Evolutionary conservation across 2,113 vertebrate genomes (phyloP), one percentile per base, ranked within the genome.

Genomic region (Solenodon paradoxus): DNA sequence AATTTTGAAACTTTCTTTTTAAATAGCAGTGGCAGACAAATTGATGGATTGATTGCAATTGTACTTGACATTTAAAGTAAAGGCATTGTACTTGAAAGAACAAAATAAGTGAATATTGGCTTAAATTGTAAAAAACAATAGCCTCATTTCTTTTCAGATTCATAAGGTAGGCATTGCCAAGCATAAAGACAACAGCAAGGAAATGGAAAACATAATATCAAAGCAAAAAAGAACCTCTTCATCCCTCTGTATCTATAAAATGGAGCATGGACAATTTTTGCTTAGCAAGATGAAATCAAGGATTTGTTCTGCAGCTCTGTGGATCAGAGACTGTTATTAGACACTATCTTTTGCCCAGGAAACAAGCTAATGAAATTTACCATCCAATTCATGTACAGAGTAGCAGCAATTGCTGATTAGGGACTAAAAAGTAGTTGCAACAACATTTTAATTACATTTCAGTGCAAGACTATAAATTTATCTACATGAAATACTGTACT

Each of bases 381-480:
- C 53, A 89, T 51, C 45, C n/a, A 96, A 95, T 89, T 87, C 40
- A 47, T 77, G 40, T 28, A 90, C 49, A 94, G 59, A 93, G n/a
- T 74, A 95, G 95, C 68, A 95, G 51, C 64, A 95, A 49, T 9
- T 96, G 51, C 96, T 95, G 79, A 94, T 88, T 92, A 95, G 77
- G 57, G 45, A 95, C 74, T 53, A 64, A 22, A 35, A 74, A 74
- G 80, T 82, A 97, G 75, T 57, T 83, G 22, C 47, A 96, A 84
- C 24, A 96, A 92, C 84, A 90, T 95, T 97, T 98, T 75, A 97
- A 90, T 88, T 95, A 88, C 51, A 90, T 94, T 97, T 96, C 93
- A 94, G 95, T 95, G 89, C 49, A 96, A 95, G 45, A 82, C n/a
- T 16, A 17, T 90, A 95, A 88, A 82, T 98, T 94, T 90, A 93